Base-by-base conservation (phyloP, 2,113 vertebrate genomes). In the Argyrosomus japonicus region DNA sequence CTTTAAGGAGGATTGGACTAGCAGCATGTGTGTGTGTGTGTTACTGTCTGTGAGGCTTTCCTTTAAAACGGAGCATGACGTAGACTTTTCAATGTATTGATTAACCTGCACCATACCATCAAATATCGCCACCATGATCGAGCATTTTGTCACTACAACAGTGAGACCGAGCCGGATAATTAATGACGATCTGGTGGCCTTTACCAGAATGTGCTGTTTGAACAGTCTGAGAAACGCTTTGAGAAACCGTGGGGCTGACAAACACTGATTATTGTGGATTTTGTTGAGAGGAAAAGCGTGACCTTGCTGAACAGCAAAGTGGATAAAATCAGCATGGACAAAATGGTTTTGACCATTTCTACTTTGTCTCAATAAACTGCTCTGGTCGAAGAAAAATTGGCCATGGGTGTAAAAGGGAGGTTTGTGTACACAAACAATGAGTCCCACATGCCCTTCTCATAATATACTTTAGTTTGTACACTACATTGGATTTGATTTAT, bases 51-150 rank as follows among this genome's bases (percentile, higher is more conserved):
- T 21, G 27, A 4, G 51, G 12, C 47, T 51, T 43, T 77, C 40
- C 0, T 23, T 63, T 70, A 75, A 75, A 73, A 77, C 56, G 23
- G n/a, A 68, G 23, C 64, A 54, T 29, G 48, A 48, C 9, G 60
- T 50, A 12, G 21, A 68, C 50, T n/a, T 60, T 25, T 84, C 74
- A 50, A 68, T 79, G 68, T 63, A 88, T 82, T 68, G 84, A 90
- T 56, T 68, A 50, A 54, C 25, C 48, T 23, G 25, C 29, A 25
- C 10, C 27, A 17, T 19, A 6, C 21, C 53, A 68, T 81, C 45
- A 56, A 77, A 88, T 45, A 81, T 61, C 68, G 68, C 13, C 51
- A 57, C 19, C 36, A 14, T 75, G 72, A 87, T 25, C 60, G 84
- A 86, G 51, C 57, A 13, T 75, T 82, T 54, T 83, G 79, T 68